Conservation (phyloP, 2,888 invertebrate species). For the Villa cingulata region DNA sequence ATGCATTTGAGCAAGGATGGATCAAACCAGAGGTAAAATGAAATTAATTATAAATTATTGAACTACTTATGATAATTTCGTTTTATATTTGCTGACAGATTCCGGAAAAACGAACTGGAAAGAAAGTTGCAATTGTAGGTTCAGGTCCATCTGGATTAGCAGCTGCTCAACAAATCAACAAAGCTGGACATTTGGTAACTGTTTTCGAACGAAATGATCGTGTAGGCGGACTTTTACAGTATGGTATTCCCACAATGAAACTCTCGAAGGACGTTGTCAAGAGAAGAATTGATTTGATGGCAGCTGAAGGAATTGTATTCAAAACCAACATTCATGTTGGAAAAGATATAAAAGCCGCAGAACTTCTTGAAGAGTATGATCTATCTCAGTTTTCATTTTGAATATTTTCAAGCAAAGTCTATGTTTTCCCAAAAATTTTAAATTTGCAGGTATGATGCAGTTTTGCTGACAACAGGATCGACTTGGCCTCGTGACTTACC, state of each 20-base stretch:
- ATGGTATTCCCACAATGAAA: slow-evolving; percentile 99
- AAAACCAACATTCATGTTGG: slow-evolving; percentile 84
- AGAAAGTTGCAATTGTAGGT: slow-evolving; percentile 79
- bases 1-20: slow-evolving; percentile 95
- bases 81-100: too few species aligned
- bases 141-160: slow-evolving; percentile 91
- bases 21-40: slow-evolving; percentile 70
- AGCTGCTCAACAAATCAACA: slow-evolving; percentile 90
- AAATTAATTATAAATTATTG: slow-evolving; percentile 2
- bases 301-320: slow-evolving; percentile 80
- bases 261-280: slow-evolving; percentile 87
- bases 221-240: slow-evolving; percentile 86
- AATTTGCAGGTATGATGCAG: slow-evolving; percentile 57
- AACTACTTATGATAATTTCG: background rate
- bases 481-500: slow-evolving; percentile 92
- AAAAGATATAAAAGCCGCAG: slow-evolving; percentile 70
- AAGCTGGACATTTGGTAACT: slow-evolving; percentile 89
- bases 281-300: slow-evolving; percentile 71
- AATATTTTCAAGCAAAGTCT: too few species aligned
- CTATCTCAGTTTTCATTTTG: slow-evolving; percentile 4
- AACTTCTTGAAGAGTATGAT: slow-evolving; percentile 47
- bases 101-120: slow-evolving; percentile 61
- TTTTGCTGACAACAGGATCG: slow-evolving; percentile 83
- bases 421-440: too few species aligned
- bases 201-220: slow-evolving; percentile 96